Evolutionary conservation across 2,888 invertebrate species (phyloP).

Genomic region (Oxystoma pomonae): DNA sequence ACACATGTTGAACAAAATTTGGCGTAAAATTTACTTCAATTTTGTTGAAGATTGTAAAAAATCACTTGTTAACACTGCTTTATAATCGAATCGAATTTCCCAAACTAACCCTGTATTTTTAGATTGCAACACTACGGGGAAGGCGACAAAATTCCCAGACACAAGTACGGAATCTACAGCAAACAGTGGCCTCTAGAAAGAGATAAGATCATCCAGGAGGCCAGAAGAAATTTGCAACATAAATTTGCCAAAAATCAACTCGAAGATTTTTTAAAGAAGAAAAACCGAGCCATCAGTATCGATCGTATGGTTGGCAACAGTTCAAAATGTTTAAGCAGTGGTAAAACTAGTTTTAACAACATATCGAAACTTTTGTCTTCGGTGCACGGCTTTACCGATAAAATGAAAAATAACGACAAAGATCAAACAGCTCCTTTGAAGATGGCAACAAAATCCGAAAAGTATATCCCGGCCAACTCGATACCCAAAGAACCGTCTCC

Average conservation of each 20-base stretch:
- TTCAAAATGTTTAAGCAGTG: constrained; percentile 12
- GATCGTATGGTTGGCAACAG: constrained; percentile 21
- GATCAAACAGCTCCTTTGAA: too few species aligned
- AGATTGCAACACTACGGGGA: constrained; percentile 45
- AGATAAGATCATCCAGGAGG: constrained; percentile 29
- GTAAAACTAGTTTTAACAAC: constrained; percentile 21
- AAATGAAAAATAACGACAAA: too few species aligned
- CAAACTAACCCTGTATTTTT: too few species aligned
- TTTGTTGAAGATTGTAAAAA: too few species aligned
- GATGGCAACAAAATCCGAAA: too few species aligned
- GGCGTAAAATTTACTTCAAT: too few species aligned
- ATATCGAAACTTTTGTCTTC: constrained; percentile 24
- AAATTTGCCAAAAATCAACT: constrained; percentile 24
- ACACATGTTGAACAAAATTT: too few species aligned
- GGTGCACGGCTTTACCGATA: constrained; percentile 22
- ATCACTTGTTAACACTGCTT: too few species aligned
- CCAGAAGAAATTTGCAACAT: constrained; percentile 25
- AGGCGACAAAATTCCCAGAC: constrained; percentile 45
- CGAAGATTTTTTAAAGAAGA: constrained; percentile 21
- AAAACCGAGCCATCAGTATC: constrained; percentile 20
- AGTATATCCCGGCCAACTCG: too few species aligned
- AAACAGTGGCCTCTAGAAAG: constrained; percentile 41
- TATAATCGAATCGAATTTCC: too few species aligned
- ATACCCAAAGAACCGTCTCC: too few species aligned
- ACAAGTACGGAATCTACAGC: constrained; percentile 51